Evolutionary conservation across 2,797 vertebrate genomes (phyloP).

Genomic region (Acrossocheilus wenchowensis): DNA sequence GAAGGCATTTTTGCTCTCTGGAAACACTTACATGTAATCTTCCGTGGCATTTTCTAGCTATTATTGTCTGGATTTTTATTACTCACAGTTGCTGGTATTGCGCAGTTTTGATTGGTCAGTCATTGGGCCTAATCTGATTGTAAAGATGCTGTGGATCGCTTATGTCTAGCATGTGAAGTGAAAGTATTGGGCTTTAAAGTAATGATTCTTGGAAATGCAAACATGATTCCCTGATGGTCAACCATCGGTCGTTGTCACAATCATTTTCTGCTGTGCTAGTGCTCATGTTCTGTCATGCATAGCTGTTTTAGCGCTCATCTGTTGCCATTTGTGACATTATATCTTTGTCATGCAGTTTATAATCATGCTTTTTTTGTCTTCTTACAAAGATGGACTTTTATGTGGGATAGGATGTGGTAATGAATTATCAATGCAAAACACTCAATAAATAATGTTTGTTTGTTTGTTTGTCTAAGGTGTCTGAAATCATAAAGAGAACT

Average conservation of each 20-base stretch:
- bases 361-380: neutral
- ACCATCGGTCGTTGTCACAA: neutral
- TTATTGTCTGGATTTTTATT: slow-evolving; percentile 53
- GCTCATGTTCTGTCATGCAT: slow-evolving; percentile 11
- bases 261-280: slow-evolving; percentile 8
- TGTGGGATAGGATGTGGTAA: neutral
- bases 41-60: slow-evolving; percentile 38
- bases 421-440: neutral
- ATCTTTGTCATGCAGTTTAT: neutral
- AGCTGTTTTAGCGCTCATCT: slow-evolving; percentile 18
- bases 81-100: slow-evolving; percentile 40
- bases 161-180: slow-evolving; percentile 23
- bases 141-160: slow-evolving; percentile 34
- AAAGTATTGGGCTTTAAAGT: slow-evolving; percentile 44
- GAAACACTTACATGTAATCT: slow-evolving; percentile 52
- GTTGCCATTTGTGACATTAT: neutral
- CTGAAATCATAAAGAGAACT: neutral
- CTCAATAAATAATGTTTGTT: neutral
- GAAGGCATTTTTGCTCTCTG: slow-evolving; percentile 45
- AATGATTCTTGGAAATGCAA: slow-evolving; percentile 55
- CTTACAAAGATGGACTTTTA: neutral
- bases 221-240: slow-evolving; percentile 30
- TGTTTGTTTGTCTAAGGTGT: neutral
- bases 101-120: slow-evolving; percentile 44
- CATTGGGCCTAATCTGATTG: slow-evolving; percentile 47